phyloP scores from a whole-genome alignment of 2,888 invertebrate genomes.

The Mongoloraphidia duomilia region DNA sequence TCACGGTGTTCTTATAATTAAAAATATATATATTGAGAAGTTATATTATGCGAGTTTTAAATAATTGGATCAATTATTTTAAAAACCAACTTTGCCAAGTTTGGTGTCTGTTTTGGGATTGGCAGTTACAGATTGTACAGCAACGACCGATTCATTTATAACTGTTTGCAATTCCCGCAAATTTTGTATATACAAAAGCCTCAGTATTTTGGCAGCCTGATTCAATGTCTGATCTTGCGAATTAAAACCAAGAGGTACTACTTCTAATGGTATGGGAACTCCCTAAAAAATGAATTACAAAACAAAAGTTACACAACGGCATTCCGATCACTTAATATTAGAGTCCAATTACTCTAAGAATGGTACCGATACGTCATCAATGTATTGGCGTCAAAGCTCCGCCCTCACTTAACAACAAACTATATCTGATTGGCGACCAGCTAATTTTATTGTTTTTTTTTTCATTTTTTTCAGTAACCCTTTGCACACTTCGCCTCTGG shows the following conservation, averaged over 20 bases:
- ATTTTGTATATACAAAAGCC: conserved; percentile 71
- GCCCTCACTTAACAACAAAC: no score
- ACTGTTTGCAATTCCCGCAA: conserved; percentile 76
- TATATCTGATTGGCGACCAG: no score
- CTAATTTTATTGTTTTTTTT: no score
- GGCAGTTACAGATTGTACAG: conserved; percentile 83
- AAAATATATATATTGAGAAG: no score
- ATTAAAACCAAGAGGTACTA: conserved; percentile 50
- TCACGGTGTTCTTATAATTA: no score
- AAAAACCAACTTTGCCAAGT: conserved; percentile 80
- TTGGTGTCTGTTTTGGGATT: conserved; percentile 93
- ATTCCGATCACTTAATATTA: not conserved
- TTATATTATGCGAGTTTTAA: no score
- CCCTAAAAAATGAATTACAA: conserved; percentile 30
- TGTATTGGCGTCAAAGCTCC: no score
- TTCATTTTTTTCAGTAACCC: no score
- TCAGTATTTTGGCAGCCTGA: conserved; percentile 60
- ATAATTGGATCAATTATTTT: conserved; percentile 17
- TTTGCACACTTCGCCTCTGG: no score
- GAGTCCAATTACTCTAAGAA: no score
- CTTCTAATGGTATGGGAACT: conserved; percentile 54
- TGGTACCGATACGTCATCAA: no score
- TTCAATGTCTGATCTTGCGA: conserved; percentile 46
- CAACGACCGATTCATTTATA: conserved; percentile 89
- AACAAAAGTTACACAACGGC: conserved; percentile 5